phyloP scores from a whole-genome alignment of 2,797 vertebrate genomes.

The Pagetopsis macropterus region DNA sequence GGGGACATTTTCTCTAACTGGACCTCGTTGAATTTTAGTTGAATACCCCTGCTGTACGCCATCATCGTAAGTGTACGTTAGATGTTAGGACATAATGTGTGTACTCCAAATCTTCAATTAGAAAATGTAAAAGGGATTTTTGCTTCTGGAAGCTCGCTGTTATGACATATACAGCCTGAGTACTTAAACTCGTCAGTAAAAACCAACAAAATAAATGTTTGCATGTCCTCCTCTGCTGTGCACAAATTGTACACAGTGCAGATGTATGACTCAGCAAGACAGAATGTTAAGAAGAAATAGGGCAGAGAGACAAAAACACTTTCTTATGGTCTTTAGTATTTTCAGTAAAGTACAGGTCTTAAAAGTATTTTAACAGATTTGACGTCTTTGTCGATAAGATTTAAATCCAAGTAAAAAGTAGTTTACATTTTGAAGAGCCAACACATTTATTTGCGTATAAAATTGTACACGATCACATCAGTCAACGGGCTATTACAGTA shows the following conservation, averaged over 20 bases:
- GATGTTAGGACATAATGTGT: too few relatives aligned
- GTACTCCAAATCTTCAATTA: too few relatives aligned
- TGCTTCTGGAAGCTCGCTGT: neutral
- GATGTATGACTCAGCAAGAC: slow-evolving; percentile 28
- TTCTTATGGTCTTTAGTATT: slow-evolving; percentile 30
- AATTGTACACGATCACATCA: neutral
- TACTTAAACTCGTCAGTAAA: neutral
- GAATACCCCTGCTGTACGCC: too few relatives aligned
- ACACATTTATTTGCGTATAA: neutral
- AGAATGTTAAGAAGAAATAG: slow-evolving; percentile 26
- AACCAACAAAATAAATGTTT: neutral
- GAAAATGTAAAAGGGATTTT: too few relatives aligned
- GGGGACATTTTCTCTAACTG: too few relatives aligned
- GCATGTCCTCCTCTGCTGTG: neutral
- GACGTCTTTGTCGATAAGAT: neutral
- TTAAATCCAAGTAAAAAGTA: neutral
- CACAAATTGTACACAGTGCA: neutral
- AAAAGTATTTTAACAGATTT: neutral
- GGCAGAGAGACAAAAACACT: slow-evolving; percentile 22
- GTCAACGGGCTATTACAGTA: neutral
- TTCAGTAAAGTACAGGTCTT: neutral
- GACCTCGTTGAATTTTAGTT: too few relatives aligned
- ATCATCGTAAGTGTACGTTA: too few relatives aligned
- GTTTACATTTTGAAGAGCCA: neutral
- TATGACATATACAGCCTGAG: neutral